phyloP scores from a whole-genome alignment of 2,113 vertebrate species.

The Ammodytes dubius region DNA sequence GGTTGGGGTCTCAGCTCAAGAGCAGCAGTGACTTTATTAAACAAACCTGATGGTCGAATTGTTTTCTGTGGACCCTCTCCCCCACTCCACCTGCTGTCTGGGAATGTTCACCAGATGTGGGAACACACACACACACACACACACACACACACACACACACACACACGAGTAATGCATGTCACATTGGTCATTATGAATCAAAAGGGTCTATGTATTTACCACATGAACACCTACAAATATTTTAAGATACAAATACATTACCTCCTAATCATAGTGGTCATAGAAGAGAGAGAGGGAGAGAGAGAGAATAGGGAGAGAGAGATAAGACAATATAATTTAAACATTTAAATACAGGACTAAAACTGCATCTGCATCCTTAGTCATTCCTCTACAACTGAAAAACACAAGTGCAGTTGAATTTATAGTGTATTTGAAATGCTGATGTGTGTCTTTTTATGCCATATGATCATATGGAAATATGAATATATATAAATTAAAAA shows the following conservation, averaged over 20 bases:
- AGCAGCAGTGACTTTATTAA: slow-evolving; percentile 47
- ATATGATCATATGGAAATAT: too few species aligned
- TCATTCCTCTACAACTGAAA: not conserved
- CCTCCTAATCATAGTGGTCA: not conserved
- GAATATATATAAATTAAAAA: too few species aligned
- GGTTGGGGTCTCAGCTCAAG: slow-evolving; percentile 15
- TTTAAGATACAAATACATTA: not conserved
- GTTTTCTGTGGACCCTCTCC: slow-evolving; percentile 38
- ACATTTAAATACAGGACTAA: not conserved
- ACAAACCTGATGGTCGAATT: slow-evolving; percentile 37
- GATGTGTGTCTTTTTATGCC: too few species aligned
- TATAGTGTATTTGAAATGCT: too few species aligned
- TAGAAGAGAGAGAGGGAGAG: too few species aligned
- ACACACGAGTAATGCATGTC: not conserved
- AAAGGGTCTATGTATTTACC: not conserved
- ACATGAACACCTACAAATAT: not conserved
- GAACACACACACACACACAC: slow-evolving; percentile 43
- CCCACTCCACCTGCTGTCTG: slow-evolving; percentile 59
- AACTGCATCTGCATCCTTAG: not conserved
- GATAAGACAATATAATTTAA: not conserved
- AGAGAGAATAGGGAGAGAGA: not conserved
- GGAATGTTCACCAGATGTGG: slow-evolving; percentile 57
- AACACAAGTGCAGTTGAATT: not conserved
- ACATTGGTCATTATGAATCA: not conserved
- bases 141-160: slow-evolving; percentile 13